Percentiles rank a stretch among this genome's conserved stretches.
Conservation (phyloP, 2,888 invertebrate species). For the Habroteleia sp. region DNA sequence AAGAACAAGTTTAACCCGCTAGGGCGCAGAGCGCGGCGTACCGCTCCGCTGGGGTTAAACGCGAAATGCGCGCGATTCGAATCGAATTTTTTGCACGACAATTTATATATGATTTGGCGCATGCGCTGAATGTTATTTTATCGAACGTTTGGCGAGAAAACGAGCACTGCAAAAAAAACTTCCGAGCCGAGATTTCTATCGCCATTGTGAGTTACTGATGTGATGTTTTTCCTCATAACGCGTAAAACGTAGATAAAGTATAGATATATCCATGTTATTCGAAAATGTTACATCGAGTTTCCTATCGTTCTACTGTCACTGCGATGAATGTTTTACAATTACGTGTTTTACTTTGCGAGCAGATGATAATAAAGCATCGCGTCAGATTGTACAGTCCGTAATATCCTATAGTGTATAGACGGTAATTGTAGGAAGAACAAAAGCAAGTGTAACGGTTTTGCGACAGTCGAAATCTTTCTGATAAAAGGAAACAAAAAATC, state of each 20-base stretch:
- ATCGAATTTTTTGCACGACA: not conserved
- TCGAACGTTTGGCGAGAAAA: too few species aligned
- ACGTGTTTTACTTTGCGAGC: conserved; percentile 44
- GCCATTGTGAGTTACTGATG: conserved; percentile 53
- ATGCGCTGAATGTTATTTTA: too few species aligned
- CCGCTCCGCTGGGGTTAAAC: not conserved
- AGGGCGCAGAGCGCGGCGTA: too few species aligned
- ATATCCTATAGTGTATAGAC: conserved; percentile 43
- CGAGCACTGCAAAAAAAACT: conserved; percentile 25
- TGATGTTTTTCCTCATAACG: conserved; percentile 47
- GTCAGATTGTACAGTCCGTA: conserved; percentile 45
- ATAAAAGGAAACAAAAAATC: too few species aligned
- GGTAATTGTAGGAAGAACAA: conserved; percentile 33
- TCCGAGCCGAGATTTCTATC: conserved; percentile 52
- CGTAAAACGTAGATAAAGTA: conserved; percentile 49
- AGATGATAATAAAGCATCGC: conserved; percentile 36
- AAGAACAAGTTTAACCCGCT: too few species aligned
- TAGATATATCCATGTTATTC: conserved; percentile 54
- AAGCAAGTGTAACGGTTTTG: conserved; percentile 23
- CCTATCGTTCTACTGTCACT: conserved; percentile 50
- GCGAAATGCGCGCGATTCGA: not conserved
- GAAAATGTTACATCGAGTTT: conserved; percentile 56
- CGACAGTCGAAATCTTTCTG: too few species aligned
- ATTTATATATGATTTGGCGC: too few species aligned
- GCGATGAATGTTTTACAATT: conserved; percentile 55